These are phyloP conservation scores for Dioctria rufipes DNA, from an alignment of 2,888 invertebrate species.

Conservation along the genomic window DNA sequence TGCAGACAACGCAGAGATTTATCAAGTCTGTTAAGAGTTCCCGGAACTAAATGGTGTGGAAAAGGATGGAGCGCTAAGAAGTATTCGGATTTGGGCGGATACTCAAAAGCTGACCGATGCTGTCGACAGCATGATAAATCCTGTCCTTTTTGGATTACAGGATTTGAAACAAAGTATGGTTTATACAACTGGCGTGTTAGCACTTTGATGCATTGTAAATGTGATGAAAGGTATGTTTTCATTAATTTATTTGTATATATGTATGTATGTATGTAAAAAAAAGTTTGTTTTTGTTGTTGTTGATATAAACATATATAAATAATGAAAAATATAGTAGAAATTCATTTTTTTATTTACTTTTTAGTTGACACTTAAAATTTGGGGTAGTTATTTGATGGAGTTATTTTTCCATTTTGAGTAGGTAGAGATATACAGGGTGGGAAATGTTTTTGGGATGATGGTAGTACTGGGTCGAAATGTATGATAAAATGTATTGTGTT, in stretches of 20 bases:
- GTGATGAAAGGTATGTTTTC: conserved; percentile 85
- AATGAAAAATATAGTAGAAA: background rate
- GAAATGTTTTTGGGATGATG: too few relatives aligned
- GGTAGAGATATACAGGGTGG: too few relatives aligned
- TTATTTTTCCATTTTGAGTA: too few relatives aligned
- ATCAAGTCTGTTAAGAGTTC: conserved; percentile 80
- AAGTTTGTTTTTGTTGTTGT: too few relatives aligned
- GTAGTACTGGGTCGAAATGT: too few relatives aligned
- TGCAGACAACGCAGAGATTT: conserved; percentile 72
- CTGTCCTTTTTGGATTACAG: conserved; percentile 87
- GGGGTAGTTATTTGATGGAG: too few relatives aligned
- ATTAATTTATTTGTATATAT: background rate
- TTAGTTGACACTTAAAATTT: too few relatives aligned
- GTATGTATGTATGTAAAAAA: background rate
- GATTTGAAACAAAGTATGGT: conserved; percentile 84
- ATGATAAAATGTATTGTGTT: too few relatives aligned
- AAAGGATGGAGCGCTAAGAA: conserved; percentile 84
- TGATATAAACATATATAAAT: too few relatives aligned
- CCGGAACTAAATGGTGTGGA: conserved; percentile 94
- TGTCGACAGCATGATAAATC: conserved; percentile 85
- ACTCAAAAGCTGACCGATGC: conserved; percentile 84
- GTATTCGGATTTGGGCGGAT: conserved; percentile 85
- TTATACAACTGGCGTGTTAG: conserved; percentile 89
- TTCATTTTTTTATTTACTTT: background rate
- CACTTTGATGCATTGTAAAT: conserved; percentile 90